phyloP scores from a whole-genome alignment of 2,797 vertebrate species.

The Parotocinclus haroldoi region DNA sequence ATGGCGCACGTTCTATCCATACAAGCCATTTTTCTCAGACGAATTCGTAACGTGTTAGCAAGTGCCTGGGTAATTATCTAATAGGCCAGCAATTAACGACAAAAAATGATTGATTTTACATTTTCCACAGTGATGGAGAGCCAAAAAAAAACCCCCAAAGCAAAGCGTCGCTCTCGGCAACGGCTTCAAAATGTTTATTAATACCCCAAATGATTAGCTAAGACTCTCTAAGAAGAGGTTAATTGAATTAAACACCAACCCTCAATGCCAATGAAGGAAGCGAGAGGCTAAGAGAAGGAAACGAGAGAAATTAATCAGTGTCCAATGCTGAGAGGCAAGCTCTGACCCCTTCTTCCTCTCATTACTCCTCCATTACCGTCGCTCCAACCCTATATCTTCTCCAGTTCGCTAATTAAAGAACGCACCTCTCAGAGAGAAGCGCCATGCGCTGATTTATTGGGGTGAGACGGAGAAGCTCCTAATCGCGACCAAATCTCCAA shows the following conservation, averaged over 20 bases:
- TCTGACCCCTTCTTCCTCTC: conserved; percentile 88
- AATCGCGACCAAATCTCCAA: conserved; percentile 79
- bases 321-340: conserved; percentile 79
- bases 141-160: too few species aligned
- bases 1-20: too few species aligned
- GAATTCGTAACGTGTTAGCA: too few species aligned
- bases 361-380: conserved; percentile 83
- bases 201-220: conserved; percentile 8
- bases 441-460: conserved; percentile 68
- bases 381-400: conserved; percentile 83
- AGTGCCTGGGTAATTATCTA: too few species aligned
- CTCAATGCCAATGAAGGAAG: conserved; percentile 76
- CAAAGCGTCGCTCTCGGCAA: too few species aligned
- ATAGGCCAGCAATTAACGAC: too few species aligned
- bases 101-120: too few species aligned
- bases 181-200: too few species aligned
- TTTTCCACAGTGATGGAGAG: too few species aligned
- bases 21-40: too few species aligned
- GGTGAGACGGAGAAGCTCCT: conserved; percentile 72
- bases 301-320: conserved; percentile 91
- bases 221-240: conserved; percentile 28
- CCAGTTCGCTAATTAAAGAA: conserved; percentile 91
- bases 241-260: conserved; percentile 64
- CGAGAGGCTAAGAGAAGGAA: conserved; percentile 79
- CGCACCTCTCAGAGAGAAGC: conserved; percentile 68